Conservation (phyloP, 2,113 vertebrate genomes). For the Rhadina sibilatrix region DNA sequence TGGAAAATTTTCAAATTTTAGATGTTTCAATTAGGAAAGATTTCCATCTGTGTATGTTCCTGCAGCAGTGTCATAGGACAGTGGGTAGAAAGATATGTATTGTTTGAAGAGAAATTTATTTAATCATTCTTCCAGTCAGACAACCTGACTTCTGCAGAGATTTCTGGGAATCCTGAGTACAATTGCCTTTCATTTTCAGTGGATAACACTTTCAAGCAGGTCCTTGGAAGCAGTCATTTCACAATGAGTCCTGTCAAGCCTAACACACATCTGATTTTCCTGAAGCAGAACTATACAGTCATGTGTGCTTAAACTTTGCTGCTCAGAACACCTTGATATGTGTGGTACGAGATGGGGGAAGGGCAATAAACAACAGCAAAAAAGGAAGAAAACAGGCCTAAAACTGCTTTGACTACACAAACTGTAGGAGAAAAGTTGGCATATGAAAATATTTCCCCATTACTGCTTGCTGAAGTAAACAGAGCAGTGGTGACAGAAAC, state of each 20-base stretch:
- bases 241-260: neutral
- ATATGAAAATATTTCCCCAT: slow-evolving; percentile 1
- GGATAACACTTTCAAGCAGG: neutral
- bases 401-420: neutral
- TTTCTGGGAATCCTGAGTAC: neutral
- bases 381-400: neutral
- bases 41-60: neutral
- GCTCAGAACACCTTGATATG: neutral
- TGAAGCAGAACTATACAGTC: neutral
- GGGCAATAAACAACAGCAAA: neutral
- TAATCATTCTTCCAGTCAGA: neutral
- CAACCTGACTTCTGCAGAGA: neutral
- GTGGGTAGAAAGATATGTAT: neutral
- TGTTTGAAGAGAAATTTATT: neutral
- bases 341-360: neutral
- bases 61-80: neutral
- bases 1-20: neutral
- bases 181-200: neutral
- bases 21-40: neutral
- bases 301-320: neutral
- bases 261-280: neutral
- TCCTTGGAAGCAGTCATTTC: neutral
- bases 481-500: slow-evolving; percentile 8
- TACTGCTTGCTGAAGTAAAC: slow-evolving; percentile 19
- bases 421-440: neutral